Evolutionary conservation across 2,888 invertebrate species (phyloP).

Genomic region (Drosophila atripex): DNA sequence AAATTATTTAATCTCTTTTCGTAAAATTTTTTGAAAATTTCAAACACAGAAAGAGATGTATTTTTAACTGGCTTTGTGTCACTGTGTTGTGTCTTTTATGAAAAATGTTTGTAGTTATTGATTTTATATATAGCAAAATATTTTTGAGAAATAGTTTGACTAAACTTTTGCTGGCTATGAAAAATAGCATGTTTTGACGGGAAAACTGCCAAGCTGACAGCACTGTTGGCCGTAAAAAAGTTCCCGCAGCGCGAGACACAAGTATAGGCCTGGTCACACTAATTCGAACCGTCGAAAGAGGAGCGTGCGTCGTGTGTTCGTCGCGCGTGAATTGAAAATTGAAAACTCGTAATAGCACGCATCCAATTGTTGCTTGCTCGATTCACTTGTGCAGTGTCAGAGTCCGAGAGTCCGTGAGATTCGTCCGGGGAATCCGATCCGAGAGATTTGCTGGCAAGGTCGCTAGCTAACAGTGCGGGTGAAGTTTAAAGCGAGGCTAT

Average conservation of each 20-base stretch:
- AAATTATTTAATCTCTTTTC: no score
- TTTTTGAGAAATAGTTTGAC: no score
- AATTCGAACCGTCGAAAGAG: slow-evolving; percentile 9
- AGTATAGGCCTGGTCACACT: slow-evolving; percentile 3
- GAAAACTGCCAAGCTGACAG: no score
- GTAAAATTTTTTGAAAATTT: no score
- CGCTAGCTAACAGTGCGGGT: slow-evolving; percentile 24
- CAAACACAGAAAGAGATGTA: no score
- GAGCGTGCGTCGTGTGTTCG: slow-evolving; percentile 20
- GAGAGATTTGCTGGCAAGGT: not conserved
- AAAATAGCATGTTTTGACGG: no score
- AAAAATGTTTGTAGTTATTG: no score
- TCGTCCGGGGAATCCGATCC: not conserved
- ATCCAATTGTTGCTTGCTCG: slow-evolving; percentile 32
- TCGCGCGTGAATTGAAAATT: slow-evolving; percentile 43
- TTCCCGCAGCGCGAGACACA: not conserved
- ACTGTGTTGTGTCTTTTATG: no score
- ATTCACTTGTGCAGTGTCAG: not conserved
- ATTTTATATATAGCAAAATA: no score
- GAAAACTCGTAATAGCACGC: slow-evolving; percentile 24
- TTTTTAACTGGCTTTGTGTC: no score
- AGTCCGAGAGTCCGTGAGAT: not conserved
- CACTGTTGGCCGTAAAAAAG: no score
- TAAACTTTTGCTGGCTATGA: no score
- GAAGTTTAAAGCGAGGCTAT: slow-evolving; percentile 61